Base-by-base conservation (phyloP, 2,888 invertebrate genomes). In the Sinotaia quadrata region DNA sequence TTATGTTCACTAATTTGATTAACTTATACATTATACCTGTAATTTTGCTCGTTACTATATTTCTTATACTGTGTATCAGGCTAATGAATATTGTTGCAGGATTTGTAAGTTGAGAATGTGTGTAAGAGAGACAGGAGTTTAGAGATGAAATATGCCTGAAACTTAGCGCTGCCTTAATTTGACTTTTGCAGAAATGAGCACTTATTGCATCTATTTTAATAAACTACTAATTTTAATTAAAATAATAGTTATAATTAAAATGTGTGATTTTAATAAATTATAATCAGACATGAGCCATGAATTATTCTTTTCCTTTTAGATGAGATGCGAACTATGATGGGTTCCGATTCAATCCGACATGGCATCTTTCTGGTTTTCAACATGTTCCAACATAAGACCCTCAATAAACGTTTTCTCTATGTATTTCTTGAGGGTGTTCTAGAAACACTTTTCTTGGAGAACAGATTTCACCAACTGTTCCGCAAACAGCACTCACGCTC, bases 261-360 rank as follows among this genome's bases (percentile, higher is more conserved):
- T 51, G 10, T 21, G 10, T 24, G 24, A 10, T 18, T 10, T 24
- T 29, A 29, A 27, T 54, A 33, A 21, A 34, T 29, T 10, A 2
- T 2, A 0, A 10, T 56, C 12, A 27, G 18, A 10, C 31, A 41
- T 33, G 57, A 18, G 21, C 36, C 15, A 41, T 49, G 4, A 51
- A 31, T 61, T 54, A 67, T 51, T 29, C n/a, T n/a, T n/a, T n/a
- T n/a, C n/a, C 58, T 89, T 89, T 29, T 89, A 92, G 96, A 97
- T 89, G 96, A 97, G 87, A 89, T 97, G 71, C 93, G 94, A 79
- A 94, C 94, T 84, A 93, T 97, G 78, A 93, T 97, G 68, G 97
- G 97, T 0, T 93, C 93, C 52, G 95, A 96, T 84, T 94, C 95
- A 2, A 94, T 94, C 3, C 91, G 94, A 29, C 91, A 93, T 78